A percentile compares a stretch with the other conserved stretches of the same genome.
These are phyloP conservation scores for Lordiphosa collinella DNA, from an alignment of 1,140 invertebrate species.

Conservation along the genomic window DNA sequence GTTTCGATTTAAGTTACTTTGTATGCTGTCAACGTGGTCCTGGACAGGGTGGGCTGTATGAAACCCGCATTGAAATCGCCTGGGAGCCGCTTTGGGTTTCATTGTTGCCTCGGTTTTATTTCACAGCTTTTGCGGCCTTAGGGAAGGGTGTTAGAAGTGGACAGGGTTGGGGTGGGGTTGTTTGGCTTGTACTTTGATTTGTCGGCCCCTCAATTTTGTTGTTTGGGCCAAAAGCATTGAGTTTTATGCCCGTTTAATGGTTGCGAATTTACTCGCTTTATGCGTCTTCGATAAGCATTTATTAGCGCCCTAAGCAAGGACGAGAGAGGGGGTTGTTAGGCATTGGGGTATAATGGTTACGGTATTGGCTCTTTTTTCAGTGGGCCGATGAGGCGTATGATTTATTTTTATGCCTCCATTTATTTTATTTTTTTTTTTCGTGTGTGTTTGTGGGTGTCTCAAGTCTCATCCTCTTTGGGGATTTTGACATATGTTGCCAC, in stretches of 20 bases:
- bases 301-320: conserved; percentile 60
- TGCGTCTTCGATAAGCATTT: conserved; percentile 76
- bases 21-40: conserved; percentile 74
- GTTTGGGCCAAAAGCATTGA: conserved; percentile 33
- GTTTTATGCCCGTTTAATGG: conserved; percentile 75
- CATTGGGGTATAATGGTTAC: conserved; percentile 45
- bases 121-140: conserved; percentile 48
- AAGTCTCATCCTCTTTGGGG: conserved; percentile 1
- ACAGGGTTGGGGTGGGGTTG: background rate
- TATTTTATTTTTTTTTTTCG: conserved; percentile 38
- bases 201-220: conserved; percentile 49
- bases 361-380: conserved; percentile 60
- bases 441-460: background rate
- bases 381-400: conserved; percentile 71
- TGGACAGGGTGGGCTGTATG: background rate
- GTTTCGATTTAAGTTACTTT: conserved; percentile 79
- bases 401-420: conserved; percentile 74
- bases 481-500: conserved; percentile 55
- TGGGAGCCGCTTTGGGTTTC: conserved; percentile 74
- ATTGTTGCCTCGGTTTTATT: conserved; percentile 71
- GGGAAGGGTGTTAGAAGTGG: background rate
- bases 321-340: conserved; percentile 1
- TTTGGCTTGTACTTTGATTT: conserved; percentile 72
- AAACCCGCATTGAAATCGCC: conserved; percentile 68
- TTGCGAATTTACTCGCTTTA: conserved; percentile 76